phyloP scores from a whole-genome alignment of 2,888 invertebrate species.

The Chloroclystis v-ata region DNA sequence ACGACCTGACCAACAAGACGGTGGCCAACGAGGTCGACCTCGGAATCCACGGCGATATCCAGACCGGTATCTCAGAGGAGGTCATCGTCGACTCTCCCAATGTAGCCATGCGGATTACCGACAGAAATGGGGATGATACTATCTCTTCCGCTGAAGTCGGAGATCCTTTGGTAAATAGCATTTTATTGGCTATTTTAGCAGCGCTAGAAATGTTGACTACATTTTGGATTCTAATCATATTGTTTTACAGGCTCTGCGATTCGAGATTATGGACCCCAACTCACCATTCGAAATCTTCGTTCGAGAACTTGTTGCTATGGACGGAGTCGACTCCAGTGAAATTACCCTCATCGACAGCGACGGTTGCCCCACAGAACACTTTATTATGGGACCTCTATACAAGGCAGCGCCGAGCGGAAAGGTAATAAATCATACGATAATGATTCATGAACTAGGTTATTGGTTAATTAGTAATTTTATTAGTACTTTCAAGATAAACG shows the following conservation, averaged over 20 bases:
- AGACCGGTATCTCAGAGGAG: slow-evolving; percentile 91
- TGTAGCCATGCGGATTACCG: slow-evolving; percentile 95
- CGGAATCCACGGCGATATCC: slow-evolving; percentile 92
- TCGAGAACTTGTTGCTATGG: slow-evolving; percentile 95
- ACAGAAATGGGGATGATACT: slow-evolving; percentile 88
- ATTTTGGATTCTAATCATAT: slow-evolving; percentile 5
- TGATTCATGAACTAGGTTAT: slow-evolving; percentile 2
- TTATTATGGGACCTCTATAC: slow-evolving; percentile 95
- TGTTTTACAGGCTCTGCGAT: slow-evolving; percentile 82
- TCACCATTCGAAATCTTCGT: slow-evolving; percentile 98
- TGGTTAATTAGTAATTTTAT: slow-evolving; percentile 4
- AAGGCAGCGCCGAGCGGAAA: slow-evolving; percentile 89
- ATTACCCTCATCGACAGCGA: slow-evolving; percentile 93
- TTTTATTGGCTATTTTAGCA: slow-evolving; percentile 9
- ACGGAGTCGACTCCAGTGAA: slow-evolving; percentile 94
- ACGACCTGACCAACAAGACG: slow-evolving; percentile 95
- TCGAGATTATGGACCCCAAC: slow-evolving; percentile 94
- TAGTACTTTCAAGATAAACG: not conserved
- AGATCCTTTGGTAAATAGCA: slow-evolving; percentile 83
- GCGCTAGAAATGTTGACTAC: slow-evolving; percentile 1
- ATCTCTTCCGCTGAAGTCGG: slow-evolving; percentile 94
- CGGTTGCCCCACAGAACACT: slow-evolving; percentile 95
- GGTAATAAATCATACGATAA: slow-evolving; percentile 64
- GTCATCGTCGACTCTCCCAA: slow-evolving; percentile 96
- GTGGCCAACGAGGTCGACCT: slow-evolving; percentile 95